Conservation (phyloP, 2,888 invertebrate species). For the Aphodius granarius region DNA sequence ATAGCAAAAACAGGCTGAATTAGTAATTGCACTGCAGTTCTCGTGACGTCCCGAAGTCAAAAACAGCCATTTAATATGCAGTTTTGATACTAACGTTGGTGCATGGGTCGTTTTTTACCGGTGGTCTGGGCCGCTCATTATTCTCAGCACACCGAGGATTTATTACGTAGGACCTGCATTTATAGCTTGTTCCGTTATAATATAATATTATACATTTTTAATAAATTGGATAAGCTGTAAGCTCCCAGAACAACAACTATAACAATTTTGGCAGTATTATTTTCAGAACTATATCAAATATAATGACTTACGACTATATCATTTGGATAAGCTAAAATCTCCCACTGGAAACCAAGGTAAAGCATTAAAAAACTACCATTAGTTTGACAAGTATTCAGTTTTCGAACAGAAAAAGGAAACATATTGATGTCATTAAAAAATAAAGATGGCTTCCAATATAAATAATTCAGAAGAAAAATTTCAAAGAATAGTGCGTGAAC, state of each 20-base stretch:
- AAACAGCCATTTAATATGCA: slow-evolving; percentile 16
- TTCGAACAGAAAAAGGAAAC: too few relatives aligned
- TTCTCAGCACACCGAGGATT: background rate
- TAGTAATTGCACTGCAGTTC: slow-evolving; percentile 8
- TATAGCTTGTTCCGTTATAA: background rate
- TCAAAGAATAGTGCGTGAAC: too few relatives aligned
- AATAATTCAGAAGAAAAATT: too few relatives aligned
- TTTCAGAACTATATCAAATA: too few relatives aligned
- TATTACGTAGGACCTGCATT: background rate
- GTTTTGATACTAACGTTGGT: slow-evolving; percentile 12
- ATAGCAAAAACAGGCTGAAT: slow-evolving; percentile 6
- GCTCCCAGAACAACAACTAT: background rate
- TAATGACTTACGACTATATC: too few relatives aligned
- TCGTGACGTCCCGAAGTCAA: slow-evolving; percentile 11
- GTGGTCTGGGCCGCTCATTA: background rate
- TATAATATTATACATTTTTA: background rate
- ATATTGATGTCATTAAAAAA: too few relatives aligned
- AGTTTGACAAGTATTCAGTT: too few relatives aligned
- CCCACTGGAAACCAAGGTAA: too few relatives aligned
- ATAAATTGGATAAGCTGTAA: background rate
- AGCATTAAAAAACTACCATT: too few relatives aligned
- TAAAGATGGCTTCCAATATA: too few relatives aligned
- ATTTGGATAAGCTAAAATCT: too few relatives aligned
- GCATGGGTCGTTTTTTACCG: background rate
- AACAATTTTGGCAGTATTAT: too few relatives aligned